These are phyloP conservation scores for Mactromeris polynyma DNA, from an alignment of 2,888 invertebrate genomes.

Conservation along the genomic window DNA sequence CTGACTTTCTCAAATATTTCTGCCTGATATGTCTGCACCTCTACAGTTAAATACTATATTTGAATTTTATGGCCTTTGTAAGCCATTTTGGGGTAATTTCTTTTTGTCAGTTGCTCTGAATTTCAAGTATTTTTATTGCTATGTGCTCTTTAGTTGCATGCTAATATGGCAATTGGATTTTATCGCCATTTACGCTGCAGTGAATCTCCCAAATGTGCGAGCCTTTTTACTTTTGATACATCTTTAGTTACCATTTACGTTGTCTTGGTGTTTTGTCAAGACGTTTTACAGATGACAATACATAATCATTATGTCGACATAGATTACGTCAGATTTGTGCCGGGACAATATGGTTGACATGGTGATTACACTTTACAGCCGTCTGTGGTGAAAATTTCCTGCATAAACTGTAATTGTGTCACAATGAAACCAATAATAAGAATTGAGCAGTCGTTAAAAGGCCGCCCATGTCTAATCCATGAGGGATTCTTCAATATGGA, in stretches of 20 bases:
- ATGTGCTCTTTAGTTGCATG: conserved; percentile 12
- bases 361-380: conserved; percentile 21
- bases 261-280: conserved; percentile 13
- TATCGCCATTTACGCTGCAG: conserved; percentile 12
- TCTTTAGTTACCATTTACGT: conserved; percentile 16
- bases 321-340: conserved; percentile 38
- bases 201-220: conserved; percentile 9
- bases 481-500: conserved; percentile 13
- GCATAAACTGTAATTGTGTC: conserved; percentile 38
- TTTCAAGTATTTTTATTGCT: conserved; percentile 13
- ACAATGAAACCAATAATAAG: conserved; percentile 31
- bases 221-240: background rate
- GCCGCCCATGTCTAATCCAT: conserved; percentile 22
- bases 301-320: conserved; percentile 31
- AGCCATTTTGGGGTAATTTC: conserved; percentile 13
- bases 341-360: conserved; percentile 14
- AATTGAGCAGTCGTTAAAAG: conserved; percentile 7
- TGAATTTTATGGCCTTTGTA: conserved; percentile 14
- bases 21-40: background rate
- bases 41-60: background rate
- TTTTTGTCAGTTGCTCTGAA: background rate
- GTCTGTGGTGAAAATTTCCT: conserved; percentile 22
- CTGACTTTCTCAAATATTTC: conserved; percentile 5
- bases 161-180: conserved; percentile 23
- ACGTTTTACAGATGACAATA: conserved; percentile 14